Base-by-base conservation (phyloP, 2,888 invertebrate genomes). In the Torymus auratus region DNA sequence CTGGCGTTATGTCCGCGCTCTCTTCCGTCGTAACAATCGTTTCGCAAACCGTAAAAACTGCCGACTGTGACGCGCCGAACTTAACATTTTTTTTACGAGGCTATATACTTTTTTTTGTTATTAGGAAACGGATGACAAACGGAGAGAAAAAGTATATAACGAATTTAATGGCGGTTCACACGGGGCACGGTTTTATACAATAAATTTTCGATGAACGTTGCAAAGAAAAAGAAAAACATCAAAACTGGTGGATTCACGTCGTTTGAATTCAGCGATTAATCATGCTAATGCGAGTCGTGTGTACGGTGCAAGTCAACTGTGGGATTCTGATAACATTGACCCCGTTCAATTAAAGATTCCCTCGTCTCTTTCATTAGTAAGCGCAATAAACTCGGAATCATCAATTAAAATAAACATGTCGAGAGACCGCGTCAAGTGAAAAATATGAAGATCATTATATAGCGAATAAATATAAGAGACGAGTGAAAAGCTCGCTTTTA, bases 321-420 rank as follows among this genome's bases (percentile, higher is more conserved):
- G 52, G 14, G 67, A 67, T 68, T 7, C 14, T 61, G 61, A 62
- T 73, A 15, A 23, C 23, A 23, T 68, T 76, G 68, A 61, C 68
- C 68, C 50, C 55, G 60, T 74, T 67, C 28, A 67, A 75, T 75
- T 67, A 53, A 14, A 28, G 20, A 67, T 67, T 58, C 74, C 67
- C 41, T 20, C 28, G 28, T 28, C 28, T 28, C 15, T n/a, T 64
- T 15, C 14, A 28, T 50, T 10, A 62, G 5, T 64, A 41, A 41
- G 28, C 64, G 28, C 41, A 15, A 64, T 28, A 28, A 28, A 28
- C 28, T 28, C 28, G 28, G 28, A 28, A 28, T 28, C 28, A 28
- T 28, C 28, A 28, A 28, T 28, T 28, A 28, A 28, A 28, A 28
- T 28, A 28, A 28, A 28, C 28, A 28, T 28, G 28, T 28, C 28